A percentile compares a stretch with the other conserved stretches of the same genome.
These are phyloP conservation scores for Heteromormyrus szaboi DNA, from an alignment of 2,797 vertebrate species.

Conservation along the genomic window DNA sequence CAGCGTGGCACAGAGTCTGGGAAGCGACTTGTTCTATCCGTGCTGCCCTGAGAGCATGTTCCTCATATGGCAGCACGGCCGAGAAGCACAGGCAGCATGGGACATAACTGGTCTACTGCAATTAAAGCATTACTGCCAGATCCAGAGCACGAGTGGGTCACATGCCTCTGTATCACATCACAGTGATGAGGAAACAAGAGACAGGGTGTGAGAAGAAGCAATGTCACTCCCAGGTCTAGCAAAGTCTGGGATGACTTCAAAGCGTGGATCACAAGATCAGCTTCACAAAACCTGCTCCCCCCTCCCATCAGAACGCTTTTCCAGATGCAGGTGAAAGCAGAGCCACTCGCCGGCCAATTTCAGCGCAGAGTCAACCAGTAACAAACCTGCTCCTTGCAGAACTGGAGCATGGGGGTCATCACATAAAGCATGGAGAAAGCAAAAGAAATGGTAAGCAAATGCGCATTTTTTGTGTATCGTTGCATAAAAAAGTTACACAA, in stretches of 20 bases:
- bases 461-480: not conserved
- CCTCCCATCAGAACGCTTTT: not conserved
- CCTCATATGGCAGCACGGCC: not conserved
- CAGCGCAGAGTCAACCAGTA: not conserved
- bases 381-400: not conserved
- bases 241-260: not conserved
- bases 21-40: not conserved
- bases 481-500: not conserved
- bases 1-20: not conserved
- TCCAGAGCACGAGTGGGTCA: not conserved
- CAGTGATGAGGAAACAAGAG: not conserved
- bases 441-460: not conserved
- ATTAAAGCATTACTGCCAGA: not conserved
- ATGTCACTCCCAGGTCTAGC: not conserved
- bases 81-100: not conserved
- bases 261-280: not conserved
- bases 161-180: not conserved
- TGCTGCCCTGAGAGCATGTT: not conserved
- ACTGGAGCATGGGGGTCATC: not conserved
- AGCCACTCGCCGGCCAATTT: not conserved
- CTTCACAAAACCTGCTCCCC: not conserved
- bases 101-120: not conserved
- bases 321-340: not conserved
- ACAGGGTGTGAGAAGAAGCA: not conserved
- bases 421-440: not conserved